Percentiles rank a stretch among this genome's conserved stretches.
phyloP scores from a whole-genome alignment of 2,888 invertebrate genomes.

The Endotricha flammealis region DNA sequence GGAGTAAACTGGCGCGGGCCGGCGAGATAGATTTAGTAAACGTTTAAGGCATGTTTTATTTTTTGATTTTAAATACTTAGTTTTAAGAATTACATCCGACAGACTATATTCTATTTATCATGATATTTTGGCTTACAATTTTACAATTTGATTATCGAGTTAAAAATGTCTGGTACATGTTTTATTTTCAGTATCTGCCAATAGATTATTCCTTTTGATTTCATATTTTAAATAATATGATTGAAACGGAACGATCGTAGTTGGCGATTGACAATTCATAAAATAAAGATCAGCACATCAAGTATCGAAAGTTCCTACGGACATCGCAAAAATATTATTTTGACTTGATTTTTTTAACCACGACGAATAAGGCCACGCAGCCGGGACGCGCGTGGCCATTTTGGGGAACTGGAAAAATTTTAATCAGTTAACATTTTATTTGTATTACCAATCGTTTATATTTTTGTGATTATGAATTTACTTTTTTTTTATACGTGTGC shows the following conservation, averaged over 20 bases:
- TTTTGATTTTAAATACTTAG: slow-evolving; percentile 55
- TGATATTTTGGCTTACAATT: slow-evolving; percentile 41
- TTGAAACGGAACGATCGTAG: slow-evolving; percentile 41
- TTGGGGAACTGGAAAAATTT: slow-evolving; percentile 43
- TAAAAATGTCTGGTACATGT: slow-evolving; percentile 20
- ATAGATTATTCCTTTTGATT: slow-evolving; percentile 42
- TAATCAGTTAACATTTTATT: slow-evolving; percentile 69
- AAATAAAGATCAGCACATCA: slow-evolving; percentile 41
- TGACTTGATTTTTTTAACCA: slow-evolving; percentile 68
- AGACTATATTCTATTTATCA: slow-evolving; percentile 32
- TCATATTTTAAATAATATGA: slow-evolving; percentile 67
- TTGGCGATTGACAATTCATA: slow-evolving; percentile 40
- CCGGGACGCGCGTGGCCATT: neutral
- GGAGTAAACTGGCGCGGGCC: slow-evolving; percentile 63
- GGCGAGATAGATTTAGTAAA: slow-evolving; percentile 25
- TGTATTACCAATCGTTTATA: slow-evolving; percentile 46
- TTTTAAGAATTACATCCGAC: slow-evolving; percentile 29
- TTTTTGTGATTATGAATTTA: slow-evolving; percentile 56
- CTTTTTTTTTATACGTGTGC: slow-evolving; percentile 47
- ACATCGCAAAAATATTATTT: slow-evolving; percentile 38
- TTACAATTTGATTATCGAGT: slow-evolving; percentile 60
- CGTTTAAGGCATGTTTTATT: slow-evolving; percentile 67
- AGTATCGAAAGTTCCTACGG: slow-evolving; percentile 35
- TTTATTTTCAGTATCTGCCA: slow-evolving; percentile 26
- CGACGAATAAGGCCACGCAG: slow-evolving; percentile 36